A percentile compares a stretch with the other conserved stretches of the same genome.
These are phyloP conservation scores for Macaria liturata DNA, from an alignment of 2,888 invertebrate species.

Conservation along the genomic window DNA sequence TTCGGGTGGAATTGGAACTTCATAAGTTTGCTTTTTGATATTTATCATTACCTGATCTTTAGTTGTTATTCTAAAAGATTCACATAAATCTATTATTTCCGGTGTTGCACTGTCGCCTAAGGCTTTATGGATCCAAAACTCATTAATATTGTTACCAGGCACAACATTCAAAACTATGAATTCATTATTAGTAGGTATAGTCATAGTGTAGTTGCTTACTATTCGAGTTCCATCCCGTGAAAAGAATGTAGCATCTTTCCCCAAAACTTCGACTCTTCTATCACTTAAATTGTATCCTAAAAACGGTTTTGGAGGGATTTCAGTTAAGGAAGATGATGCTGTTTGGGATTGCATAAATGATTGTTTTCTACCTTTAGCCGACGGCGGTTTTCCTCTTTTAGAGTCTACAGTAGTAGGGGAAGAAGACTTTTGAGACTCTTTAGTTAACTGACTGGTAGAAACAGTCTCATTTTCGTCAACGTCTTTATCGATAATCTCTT, in stretches of 20 bases:
- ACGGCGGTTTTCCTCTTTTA: constrained; percentile 51
- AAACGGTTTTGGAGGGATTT: constrained; percentile 54
- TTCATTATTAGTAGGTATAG: constrained; percentile 68
- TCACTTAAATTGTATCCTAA: constrained; percentile 69
- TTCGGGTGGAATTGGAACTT: constrained; percentile 23
- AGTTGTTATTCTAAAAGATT: constrained; percentile 65
- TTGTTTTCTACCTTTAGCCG: constrained; percentile 30
- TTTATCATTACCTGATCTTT: constrained; percentile 66
- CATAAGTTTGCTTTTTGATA: constrained; percentile 58
- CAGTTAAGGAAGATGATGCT: constrained; percentile 31
- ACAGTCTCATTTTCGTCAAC: constrained; percentile 41
- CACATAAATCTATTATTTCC: constrained; percentile 50
- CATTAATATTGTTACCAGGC: constrained; percentile 60
- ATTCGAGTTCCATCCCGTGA: constrained; percentile 69
- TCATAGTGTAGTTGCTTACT: constrained; percentile 56
- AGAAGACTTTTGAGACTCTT: constrained; percentile 41
- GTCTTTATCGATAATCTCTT: constrained; percentile 48
- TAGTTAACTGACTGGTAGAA: constrained; percentile 23
- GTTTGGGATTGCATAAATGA: constrained; percentile 30
- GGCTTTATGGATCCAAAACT: constrained; percentile 68
- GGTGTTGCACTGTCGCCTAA: constrained; percentile 50
- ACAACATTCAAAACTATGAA: constrained; percentile 58
- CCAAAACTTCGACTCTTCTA: constrained; percentile 71
- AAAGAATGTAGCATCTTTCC: constrained; percentile 66
- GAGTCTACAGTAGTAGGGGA: constrained; percentile 46